Base-by-base conservation (phyloP, 2,888 invertebrate genomes). In the Polymixis lichenea region DNA sequence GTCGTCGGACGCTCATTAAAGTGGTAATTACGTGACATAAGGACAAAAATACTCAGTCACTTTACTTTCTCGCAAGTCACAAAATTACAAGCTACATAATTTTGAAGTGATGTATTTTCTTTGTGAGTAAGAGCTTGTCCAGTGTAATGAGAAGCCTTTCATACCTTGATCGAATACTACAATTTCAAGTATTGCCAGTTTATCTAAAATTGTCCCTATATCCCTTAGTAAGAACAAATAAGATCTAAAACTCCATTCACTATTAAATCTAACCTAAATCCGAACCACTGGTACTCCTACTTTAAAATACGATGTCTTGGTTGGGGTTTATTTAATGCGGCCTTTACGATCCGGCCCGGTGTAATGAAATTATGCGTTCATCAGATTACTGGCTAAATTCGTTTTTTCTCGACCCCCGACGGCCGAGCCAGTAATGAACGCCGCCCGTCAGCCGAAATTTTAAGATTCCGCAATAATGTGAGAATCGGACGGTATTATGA, bases 351-450 rank as follows among this genome's bases (percentile, higher is more conserved):
- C 71, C 61, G 61, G 77, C 72, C 72, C 77, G 78, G 74, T 66
- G 76, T 87, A 87, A 89, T 88, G 81, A 87, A 88, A 88, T 88
- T 87, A 88, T 86, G 77, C 87, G 83, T 87, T 87, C 83, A 80
- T 86, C 83, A 82, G 83, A 83, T 86, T 88, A 88, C 87, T 79
- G 81, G 58, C 72, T 60, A 77, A 84, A 84, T 79, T 83, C 66
- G 75, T 74, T 75, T 86, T 87, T 78, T 66, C 68, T 75, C 72
- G 71, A 73, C 75, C 74, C 58, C 65, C 55, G 51, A 71, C 55
- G 65, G 51, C 64, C 61, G 19, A 43, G 61, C 43, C 17, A 25
- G 72, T 84, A 88, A 85, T 87, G 82, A 81, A 85, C 73, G 77
- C 56, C 78, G 82, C 84, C 56, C 78, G 82, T 85, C 88, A 82